Evolutionary conservation across 2,797 vertebrate species (phyloP).

Genomic region (Enoplosus armatus): DNA sequence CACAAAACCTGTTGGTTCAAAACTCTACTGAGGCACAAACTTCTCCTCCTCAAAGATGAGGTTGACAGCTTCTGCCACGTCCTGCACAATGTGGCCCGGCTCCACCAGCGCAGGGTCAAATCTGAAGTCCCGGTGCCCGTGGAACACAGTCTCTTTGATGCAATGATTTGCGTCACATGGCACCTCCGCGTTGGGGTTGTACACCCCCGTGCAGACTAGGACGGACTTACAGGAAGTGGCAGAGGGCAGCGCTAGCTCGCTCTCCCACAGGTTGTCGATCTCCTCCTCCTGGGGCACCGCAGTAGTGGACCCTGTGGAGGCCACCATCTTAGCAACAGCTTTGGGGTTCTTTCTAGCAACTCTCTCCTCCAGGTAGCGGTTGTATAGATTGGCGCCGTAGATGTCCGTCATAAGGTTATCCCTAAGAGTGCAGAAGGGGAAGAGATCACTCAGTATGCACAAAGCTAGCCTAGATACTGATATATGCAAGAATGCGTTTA

Average conservation of each 20-base stretch:
- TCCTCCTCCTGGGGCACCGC: constrained; percentile 82
- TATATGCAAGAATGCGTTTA: background rate
- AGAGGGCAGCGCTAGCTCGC: constrained; percentile 83
- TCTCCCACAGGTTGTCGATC: constrained; percentile 81
- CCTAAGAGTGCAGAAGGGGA: constrained; percentile 65
- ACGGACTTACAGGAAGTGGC: constrained; percentile 90
- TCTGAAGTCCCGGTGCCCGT: constrained; percentile 92
- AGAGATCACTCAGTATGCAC: background rate
- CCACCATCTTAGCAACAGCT: constrained; percentile 77
- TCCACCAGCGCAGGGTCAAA: constrained; percentile 90
- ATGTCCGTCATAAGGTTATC: constrained; percentile 97
- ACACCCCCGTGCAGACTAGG: constrained; percentile 93
- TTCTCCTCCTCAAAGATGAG: constrained; percentile 91
- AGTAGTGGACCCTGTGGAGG: constrained; percentile 70
- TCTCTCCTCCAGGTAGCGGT: constrained; percentile 88
- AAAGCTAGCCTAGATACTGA: background rate
- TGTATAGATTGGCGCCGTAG: constrained; percentile 94
- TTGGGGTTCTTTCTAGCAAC: constrained; percentile 73
- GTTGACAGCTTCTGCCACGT: constrained; percentile 91
- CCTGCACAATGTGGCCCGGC: constrained; percentile 87
- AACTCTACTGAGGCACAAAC: constrained; percentile 80
- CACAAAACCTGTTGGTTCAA: background rate
- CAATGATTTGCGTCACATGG: constrained; percentile 77
- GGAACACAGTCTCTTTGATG: constrained; percentile 87
- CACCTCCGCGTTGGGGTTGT: constrained; percentile 85